Conservation (phyloP, 2,888 invertebrate genomes). For the Brachyopa scutellaris region DNA sequence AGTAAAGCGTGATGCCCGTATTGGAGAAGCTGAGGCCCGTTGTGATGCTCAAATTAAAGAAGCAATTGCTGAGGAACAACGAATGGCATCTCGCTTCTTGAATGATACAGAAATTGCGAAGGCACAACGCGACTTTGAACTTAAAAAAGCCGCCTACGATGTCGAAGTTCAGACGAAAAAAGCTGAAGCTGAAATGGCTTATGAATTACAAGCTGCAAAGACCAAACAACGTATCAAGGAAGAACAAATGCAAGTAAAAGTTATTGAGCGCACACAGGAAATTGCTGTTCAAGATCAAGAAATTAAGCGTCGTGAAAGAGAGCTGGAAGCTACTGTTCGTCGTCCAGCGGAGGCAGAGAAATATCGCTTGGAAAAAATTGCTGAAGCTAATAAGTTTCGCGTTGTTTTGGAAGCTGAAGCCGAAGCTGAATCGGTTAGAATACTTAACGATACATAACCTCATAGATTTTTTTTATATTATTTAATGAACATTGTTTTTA, state of each 20-base stretch:
- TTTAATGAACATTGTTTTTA: constrained; percentile 53
- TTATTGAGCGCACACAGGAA: constrained; percentile 95
- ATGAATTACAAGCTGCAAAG: constrained; percentile 96
- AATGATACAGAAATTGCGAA: constrained; percentile 99
- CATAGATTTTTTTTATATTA: background rate
- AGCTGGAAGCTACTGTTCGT: constrained; percentile 95
- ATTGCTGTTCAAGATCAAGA: constrained; percentile 98
- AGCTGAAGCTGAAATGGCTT: constrained; percentile 96
- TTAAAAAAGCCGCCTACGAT: constrained; percentile 98
- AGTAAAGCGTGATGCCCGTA: constrained; percentile 97
- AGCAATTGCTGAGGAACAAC: constrained; percentile 97
- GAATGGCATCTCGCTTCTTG: constrained; percentile 95
- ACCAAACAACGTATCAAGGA: constrained; percentile 97
- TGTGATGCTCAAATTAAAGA: constrained; percentile 90
- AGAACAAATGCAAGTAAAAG: constrained; percentile 98
- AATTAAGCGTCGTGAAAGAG: constrained; percentile 94
- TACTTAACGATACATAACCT: too few relatives aligned
- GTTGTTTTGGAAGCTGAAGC: constrained; percentile 97
- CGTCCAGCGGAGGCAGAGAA: constrained; percentile 99
- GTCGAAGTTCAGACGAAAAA: constrained; percentile 95
- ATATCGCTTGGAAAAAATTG: constrained; percentile 93
- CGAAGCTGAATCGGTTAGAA: constrained; percentile 93
- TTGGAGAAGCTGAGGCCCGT: constrained; percentile 98
- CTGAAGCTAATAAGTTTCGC: constrained; percentile 94
- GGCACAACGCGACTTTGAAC: constrained; percentile 96